Base-by-base conservation (phyloP, 2,888 invertebrate genomes). In the Luperina testacea region DNA sequence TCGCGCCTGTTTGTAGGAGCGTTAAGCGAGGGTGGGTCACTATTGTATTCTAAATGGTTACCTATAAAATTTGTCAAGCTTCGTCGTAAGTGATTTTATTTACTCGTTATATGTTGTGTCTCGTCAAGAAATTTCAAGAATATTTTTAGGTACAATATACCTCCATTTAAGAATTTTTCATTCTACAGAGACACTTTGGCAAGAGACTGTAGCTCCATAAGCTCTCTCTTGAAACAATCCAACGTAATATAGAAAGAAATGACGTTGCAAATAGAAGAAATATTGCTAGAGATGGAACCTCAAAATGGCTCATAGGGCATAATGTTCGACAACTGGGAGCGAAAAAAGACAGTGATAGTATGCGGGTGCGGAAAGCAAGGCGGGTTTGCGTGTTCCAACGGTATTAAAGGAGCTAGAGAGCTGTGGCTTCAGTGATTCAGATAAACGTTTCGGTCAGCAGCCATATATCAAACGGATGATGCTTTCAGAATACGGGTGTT, bases 371-470 rank as follows among this genome's bases (percentile, higher is more conserved):
- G 92, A 91, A 90, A 91, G 92, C 90, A 90, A 91, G 88, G 84
- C 89, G 89, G 85, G 84, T 83, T 91, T 86, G 88, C 85, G 90
- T 88, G 86, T 84, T 83, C 87, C 82, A 77, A 86, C 70, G 86
- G 91, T 90, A 91, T 93, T 92, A 92, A 92, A 93, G 90, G 91
- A 94, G 90, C 90, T 90, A 92, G 91, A 90, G 91, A 92, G 90
- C 92, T 91, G 92, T 92, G 92, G 92, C 89, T 91, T 91, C 92
- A 93, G 92, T 94, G 95, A 94, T 94, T 95, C 93, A 93, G 95
- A 95, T 94, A 95, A 96, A 93, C 93, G 94, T 91, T 94, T 92
- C 87, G 94, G 95, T 95, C 96, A 95, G 94, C 94, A 93, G 86
- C 89, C 91, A 92, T 95, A 95, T 94, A 94, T 95, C 95, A 95